Evolutionary conservation across 2,113 vertebrate genomes (phyloP), one percentile per base, ranked within the genome.

Genomic region (Verasper variegatus): DNA sequence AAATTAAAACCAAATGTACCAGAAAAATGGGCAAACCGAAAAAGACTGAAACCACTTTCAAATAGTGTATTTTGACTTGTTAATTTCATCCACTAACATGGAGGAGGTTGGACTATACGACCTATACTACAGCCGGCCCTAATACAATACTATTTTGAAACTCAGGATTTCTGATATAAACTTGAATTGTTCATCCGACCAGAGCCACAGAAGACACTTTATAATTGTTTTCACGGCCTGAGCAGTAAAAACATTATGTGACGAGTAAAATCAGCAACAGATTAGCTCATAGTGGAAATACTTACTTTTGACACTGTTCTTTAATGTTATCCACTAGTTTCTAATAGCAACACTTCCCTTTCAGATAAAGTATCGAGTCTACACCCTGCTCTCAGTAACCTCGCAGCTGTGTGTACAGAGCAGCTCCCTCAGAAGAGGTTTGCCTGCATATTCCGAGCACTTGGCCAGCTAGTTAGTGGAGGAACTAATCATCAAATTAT

Each of bases 401-500:
- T 42, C 20, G 21, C 49, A 66, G 65, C 55, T 74, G 74, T 68
- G 57, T 65, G 15, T 8, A 11, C 49, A 63, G 15, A 73, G 47
- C 27, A 37, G 27, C 21, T 52, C 10, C 23, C 17, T 21, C 8
- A 1, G 1, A 67, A 74, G 31, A 59, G 20, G 23, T 75, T 71
- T 54, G 31, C 35, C 58, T 47, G 9, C 17, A 61, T 64, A 54
- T 64, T 60, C 24, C n/a, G 56, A 71, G 35, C 56, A 60, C 35
- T 68, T 47, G 13, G 62, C 66, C 49, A 4, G 27, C 26, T 40
- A 18, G 67, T 58, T 61, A 69, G 60, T 54, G 20, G 51, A 58
- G 45, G 60, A 80, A 62, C 60, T 71, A 73, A 76, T 62, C 54
- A 56, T 62, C 49, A 52, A 61, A 80, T 77, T 71, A 70, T 58